Conservation (phyloP, 2,797 vertebrate genomes). For the Rhadinocentrus ornatus region DNA sequence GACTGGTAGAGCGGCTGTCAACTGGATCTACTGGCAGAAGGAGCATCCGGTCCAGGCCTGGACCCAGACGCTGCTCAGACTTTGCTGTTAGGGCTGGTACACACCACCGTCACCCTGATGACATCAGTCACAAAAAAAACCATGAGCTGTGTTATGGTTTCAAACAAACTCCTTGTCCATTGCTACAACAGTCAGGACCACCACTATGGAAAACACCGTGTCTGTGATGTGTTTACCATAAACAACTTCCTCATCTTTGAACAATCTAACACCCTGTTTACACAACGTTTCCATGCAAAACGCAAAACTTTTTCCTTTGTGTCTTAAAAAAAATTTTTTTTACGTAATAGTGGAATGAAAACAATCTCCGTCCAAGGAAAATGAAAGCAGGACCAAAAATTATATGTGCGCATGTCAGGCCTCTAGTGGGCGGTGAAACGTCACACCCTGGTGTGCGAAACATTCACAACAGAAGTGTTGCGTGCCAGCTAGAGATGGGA, state of each 20-base stretch:
- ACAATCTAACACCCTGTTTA: conserved; percentile 23
- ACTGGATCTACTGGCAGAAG: conserved; percentile 42
- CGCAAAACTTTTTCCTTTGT: no score
- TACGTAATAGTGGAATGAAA: no score
- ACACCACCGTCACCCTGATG: conserved; percentile 58
- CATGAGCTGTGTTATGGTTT: conserved; percentile 61
- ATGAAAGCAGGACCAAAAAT: no score
- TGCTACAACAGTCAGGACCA: conserved; percentile 60
- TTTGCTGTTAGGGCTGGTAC: conserved; percentile 20
- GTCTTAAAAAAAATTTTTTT: no score
- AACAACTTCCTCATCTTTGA: conserved; percentile 61
- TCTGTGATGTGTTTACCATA: conserved; percentile 61
- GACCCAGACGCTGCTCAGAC: conserved; percentile 39
- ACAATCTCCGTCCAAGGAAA: no score
- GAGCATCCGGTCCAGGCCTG: conserved; percentile 39
- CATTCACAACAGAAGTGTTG: no score
- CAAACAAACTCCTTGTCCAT: conserved; percentile 71
- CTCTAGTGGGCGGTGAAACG: no score
- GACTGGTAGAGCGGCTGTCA: conserved; percentile 54
- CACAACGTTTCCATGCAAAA: no score
- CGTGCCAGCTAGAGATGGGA: no score
- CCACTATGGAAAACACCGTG: conserved; percentile 70
- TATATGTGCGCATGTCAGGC: no score
- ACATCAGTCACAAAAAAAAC: conserved; percentile 72
- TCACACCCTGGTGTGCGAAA: no score